These are phyloP conservation scores for Seriola dumerili DNA, from an alignment of 2,113 vertebrate species.

Conservation along the genomic window DNA sequence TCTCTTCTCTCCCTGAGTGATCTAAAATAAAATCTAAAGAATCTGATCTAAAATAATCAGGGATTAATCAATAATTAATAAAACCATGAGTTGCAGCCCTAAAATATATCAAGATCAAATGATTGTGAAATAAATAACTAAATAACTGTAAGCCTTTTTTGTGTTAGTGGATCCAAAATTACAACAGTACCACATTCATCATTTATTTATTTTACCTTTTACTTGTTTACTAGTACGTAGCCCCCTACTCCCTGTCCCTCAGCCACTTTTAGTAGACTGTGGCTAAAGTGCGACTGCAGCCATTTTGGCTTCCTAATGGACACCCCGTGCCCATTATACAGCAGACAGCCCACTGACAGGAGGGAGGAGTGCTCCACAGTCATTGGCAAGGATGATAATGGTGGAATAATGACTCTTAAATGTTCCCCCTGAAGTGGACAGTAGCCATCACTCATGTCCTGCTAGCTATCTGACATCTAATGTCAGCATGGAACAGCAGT, in stretches of 20 bases:
- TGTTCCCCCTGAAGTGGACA: slow-evolving; percentile 69
- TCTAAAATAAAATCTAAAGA: no score
- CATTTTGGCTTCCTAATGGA: slow-evolving; percentile 73
- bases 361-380: slow-evolving; percentile 54
- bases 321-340: slow-evolving; percentile 65
- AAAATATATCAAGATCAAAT: neutral
- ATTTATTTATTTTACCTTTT: neutral
- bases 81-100: neutral
- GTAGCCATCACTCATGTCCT: slow-evolving; percentile 71
- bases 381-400: slow-evolving; percentile 79
- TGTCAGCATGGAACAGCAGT: slow-evolving; percentile 31
- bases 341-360: slow-evolving; percentile 65
- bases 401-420: slow-evolving; percentile 79
- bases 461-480: slow-evolving; percentile 53
- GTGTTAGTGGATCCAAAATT: neutral
- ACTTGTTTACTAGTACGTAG: neutral
- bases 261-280: slow-evolving; percentile 34
- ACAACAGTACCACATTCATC: neutral
- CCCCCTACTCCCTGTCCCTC: neutral
- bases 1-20: no score
- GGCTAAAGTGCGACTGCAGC: slow-evolving; percentile 51
- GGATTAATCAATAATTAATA: neutral
- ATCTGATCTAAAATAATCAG: no score
- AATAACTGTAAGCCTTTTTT: neutral
- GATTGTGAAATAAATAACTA: slow-evolving; percentile 9